phyloP scores from a whole-genome alignment of 2,113 vertebrate genomes.

The Rafetus swinhoei region DNA sequence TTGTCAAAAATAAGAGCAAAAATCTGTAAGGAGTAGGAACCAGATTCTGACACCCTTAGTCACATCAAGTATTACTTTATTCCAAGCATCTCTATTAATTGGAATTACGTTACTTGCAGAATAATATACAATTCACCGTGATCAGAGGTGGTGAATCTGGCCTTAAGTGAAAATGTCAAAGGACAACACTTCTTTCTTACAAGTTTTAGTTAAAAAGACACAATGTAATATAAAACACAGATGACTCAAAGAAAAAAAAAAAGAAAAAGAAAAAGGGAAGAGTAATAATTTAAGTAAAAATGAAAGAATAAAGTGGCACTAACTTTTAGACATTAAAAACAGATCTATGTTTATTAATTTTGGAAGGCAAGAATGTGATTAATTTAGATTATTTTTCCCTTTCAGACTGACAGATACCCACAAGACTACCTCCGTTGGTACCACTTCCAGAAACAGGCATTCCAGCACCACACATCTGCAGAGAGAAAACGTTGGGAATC shows the following conservation, averaged over 20 bases:
- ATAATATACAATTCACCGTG: background rate
- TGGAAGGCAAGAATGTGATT: constrained; percentile 40
- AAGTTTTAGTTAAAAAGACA: background rate
- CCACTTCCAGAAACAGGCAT: constrained; percentile 78
- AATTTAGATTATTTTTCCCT: constrained; percentile 56
- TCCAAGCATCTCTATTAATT: background rate
- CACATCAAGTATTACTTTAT: background rate
- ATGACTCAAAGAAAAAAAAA: background rate
- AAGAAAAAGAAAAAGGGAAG: background rate
- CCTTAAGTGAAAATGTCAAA: background rate
- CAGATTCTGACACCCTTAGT: constrained; percentile 56
- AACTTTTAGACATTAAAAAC: background rate
- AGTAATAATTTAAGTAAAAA: background rate
- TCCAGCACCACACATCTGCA: constrained; percentile 97
- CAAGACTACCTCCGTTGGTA: constrained; percentile 92
- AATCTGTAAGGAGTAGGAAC: background rate
- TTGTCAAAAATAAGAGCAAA: background rate
- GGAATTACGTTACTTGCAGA: constrained; percentile 13
- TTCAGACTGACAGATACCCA: constrained; percentile 84
- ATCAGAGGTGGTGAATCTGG: background rate
- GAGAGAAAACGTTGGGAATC: constrained; percentile 93
- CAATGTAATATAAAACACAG: background rate
- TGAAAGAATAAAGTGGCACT: background rate
- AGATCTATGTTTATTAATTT: background rate
- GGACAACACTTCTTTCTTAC: background rate